phyloP scores from a whole-genome alignment of 2,113 vertebrate genomes.

The Callorhinus ursinus region DNA sequence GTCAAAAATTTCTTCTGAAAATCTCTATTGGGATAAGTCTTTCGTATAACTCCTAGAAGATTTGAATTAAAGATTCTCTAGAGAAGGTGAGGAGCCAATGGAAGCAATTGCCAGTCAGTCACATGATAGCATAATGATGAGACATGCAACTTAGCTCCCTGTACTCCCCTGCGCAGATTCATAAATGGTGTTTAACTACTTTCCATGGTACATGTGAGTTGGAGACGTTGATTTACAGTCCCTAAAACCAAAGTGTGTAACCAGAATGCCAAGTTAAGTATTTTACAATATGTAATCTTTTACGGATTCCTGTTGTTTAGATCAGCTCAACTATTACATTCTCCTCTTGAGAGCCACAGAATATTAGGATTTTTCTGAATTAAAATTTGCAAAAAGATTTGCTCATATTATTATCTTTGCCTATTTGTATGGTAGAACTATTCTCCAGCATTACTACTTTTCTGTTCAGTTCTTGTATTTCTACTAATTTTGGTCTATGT shows the following conservation, averaged over 20 bases:
- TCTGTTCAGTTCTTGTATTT: background rate
- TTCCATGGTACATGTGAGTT: background rate
- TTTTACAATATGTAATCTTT: background rate
- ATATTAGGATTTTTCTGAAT: background rate
- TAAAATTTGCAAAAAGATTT: background rate
- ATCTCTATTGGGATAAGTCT: background rate
- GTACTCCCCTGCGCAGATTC: background rate
- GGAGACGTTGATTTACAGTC: background rate
- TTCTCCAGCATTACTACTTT: background rate
- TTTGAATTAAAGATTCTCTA: background rate
- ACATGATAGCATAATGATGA: background rate
- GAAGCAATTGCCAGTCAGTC: background rate
- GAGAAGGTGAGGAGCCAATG: background rate
- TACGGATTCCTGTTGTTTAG: background rate
- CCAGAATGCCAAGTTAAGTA: background rate
- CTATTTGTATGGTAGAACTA: background rate
- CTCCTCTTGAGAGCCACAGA: background rate
- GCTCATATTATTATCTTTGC: background rate
- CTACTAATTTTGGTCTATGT: background rate
- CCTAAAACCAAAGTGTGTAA: background rate
- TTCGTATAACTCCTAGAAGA: background rate
- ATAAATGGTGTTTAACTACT: background rate
- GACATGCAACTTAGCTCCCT: background rate
- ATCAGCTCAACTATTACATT: background rate
- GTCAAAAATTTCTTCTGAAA: background rate